Evolutionary conservation across 2,888 invertebrate genomes (phyloP).

Genomic region (Scaptomyza polygonia): DNA sequence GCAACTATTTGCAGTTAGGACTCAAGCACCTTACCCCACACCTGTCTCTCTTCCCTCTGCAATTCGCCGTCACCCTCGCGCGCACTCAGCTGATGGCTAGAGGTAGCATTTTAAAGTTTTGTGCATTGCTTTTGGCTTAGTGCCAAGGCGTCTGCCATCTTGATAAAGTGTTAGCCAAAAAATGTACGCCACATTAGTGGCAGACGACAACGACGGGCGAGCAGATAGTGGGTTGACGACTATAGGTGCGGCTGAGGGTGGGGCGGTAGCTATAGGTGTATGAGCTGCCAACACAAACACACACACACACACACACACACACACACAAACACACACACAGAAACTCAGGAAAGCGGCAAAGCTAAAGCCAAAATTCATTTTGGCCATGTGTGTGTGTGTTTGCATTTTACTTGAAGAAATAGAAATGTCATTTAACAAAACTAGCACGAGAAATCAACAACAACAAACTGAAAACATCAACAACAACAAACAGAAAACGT

Average conservation of each 20-base stretch:
- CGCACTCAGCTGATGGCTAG: slow-evolving; percentile 36
- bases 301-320: slow-evolving; percentile 30
- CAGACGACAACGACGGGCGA: slow-evolving; percentile 49
- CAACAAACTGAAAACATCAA: too few relatives aligned
- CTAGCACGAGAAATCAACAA: slow-evolving; percentile 63
- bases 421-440: slow-evolving; percentile 76
- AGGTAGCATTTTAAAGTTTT: slow-evolving; percentile 65
- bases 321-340: slow-evolving; percentile 33
- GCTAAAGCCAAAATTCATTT: slow-evolving; percentile 37
- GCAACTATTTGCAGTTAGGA: slow-evolving; percentile 23
- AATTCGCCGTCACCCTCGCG: neutral
- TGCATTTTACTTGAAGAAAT: slow-evolving; percentile 70
- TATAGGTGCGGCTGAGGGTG: neutral
- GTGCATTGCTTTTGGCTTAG: slow-evolving; percentile 73
- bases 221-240: neutral
- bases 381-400: slow-evolving; percentile 64
- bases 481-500: neutral
- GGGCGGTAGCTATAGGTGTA: neutral
- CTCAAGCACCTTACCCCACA: neutral
- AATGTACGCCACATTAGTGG: slow-evolving; percentile 79
- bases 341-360: slow-evolving; percentile 24
- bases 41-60: neutral
- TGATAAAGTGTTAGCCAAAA: slow-evolving; percentile 80
- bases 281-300: slow-evolving; percentile 47
- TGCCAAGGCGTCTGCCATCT: slow-evolving; percentile 81